phyloP scores from a whole-genome alignment of 35 echinoderm and acorn worm species.

The Heliocidaris erythrogramma region DNA sequence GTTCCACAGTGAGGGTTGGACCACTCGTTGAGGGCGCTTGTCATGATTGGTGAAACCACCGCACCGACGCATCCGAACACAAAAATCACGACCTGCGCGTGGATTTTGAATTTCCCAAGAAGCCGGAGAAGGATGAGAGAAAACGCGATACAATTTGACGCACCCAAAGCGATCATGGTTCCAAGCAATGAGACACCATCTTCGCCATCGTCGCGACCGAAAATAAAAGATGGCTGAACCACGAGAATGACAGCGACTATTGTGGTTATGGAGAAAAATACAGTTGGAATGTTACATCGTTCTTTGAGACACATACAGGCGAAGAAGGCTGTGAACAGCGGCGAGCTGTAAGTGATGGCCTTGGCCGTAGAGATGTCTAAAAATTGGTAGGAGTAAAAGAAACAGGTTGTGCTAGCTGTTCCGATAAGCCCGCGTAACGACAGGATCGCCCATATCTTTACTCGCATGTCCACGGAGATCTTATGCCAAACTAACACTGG shows the following conservation, averaged over 20 bases:
- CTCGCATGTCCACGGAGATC: background rate
- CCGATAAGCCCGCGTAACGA: background rate
- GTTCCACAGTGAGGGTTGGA: background rate
- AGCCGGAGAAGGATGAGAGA: background rate
- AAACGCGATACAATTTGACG: background rate
- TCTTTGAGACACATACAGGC: slow-evolving; percentile 16
- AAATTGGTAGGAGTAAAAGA: background rate
- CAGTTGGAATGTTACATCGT: background rate
- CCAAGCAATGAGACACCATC: background rate
- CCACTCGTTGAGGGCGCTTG: slow-evolving; percentile 10
- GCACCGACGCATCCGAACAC: background rate
- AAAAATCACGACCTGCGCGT: slow-evolving; percentile 8
- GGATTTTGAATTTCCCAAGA: background rate
- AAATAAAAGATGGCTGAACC: slow-evolving; percentile 14
- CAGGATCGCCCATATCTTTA: background rate
- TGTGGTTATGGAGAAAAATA: background rate
- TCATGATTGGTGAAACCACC: background rate
- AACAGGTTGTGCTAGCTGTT: background rate
- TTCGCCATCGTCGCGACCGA: background rate
- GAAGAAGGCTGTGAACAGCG: slow-evolving; percentile 5
- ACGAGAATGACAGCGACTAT: background rate
- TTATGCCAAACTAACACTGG: background rate
- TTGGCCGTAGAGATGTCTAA: slow-evolving; percentile 27
- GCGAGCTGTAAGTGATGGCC: slow-evolving; percentile 14
- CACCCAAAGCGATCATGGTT: background rate